Evolutionary conservation across 2,113 vertebrate species (phyloP).

Genomic region (Scytalopus superciliaris): DNA sequence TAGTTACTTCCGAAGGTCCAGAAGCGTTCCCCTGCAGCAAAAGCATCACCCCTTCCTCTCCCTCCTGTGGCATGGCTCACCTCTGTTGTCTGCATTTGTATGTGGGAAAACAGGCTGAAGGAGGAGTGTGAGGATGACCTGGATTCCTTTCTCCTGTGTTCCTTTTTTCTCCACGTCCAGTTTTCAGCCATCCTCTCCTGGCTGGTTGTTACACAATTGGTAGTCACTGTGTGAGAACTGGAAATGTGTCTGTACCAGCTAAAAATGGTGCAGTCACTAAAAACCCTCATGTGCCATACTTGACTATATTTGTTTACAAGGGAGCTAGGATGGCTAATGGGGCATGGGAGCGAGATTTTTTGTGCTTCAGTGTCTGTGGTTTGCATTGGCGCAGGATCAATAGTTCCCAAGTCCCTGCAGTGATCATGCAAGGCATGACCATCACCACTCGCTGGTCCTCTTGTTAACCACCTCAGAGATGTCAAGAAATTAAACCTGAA

Average conservation of each 20-base stretch:
- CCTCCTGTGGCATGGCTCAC: background rate
- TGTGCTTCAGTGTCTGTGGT: background rate
- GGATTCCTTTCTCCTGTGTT: background rate
- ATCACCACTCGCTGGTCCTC: background rate
- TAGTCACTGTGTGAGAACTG: background rate
- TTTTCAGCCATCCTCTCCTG: background rate
- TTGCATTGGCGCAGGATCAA: background rate
- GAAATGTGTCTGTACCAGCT: background rate
- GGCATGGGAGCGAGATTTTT: background rate
- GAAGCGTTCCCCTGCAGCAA: background rate
- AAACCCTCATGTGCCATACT: background rate
- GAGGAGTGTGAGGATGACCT: background rate
- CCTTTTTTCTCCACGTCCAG: background rate
- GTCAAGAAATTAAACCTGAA: constrained; percentile 6
- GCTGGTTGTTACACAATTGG: accelerated
- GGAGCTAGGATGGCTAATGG: background rate
- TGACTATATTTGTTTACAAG: background rate
- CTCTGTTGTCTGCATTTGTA: background rate
- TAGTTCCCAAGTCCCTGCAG: background rate
- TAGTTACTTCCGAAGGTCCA: background rate
- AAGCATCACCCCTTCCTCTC: background rate
- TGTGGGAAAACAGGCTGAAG: background rate
- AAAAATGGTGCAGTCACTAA: background rate
- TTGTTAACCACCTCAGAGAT: background rate
- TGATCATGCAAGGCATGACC: background rate